A percentile compares a stretch with the other conserved stretches of the same genome.
Conservation (phyloP, 2,113 vertebrate species). For the Puffinus mauretanicus region DNA sequence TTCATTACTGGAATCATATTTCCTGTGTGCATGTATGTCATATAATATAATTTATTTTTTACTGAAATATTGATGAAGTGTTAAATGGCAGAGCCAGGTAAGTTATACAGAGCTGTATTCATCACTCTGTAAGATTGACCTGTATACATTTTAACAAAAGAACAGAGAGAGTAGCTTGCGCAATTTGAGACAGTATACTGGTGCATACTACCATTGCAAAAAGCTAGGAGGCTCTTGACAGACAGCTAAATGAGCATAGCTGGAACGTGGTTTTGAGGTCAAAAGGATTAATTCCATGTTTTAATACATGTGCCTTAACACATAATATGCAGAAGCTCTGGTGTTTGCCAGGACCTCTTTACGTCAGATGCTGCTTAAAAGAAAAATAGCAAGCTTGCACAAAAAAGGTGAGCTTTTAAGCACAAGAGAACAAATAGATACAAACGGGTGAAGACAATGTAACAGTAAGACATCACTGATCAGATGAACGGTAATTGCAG, state of each 20-base stretch:
- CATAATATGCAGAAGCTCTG: not conserved
- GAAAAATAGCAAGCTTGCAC: not conserved
- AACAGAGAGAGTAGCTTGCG: not conserved
- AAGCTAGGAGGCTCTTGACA: not conserved
- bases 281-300: not conserved
- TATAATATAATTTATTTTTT: not conserved
- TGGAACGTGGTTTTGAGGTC: not conserved
- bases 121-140: not conserved
- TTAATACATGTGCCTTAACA: not conserved
- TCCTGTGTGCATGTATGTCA: not conserved
- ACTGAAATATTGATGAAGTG: not conserved
- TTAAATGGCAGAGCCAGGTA: not conserved
- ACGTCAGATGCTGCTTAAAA: not conserved
- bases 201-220: not conserved
- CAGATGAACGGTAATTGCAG: not conserved
- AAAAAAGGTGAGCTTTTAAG: not conserved
- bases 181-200: not conserved
- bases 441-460: not conserved
- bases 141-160: not conserved
- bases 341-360: not conserved
- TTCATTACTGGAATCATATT: not conserved
- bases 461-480: not conserved
- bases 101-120: not conserved
- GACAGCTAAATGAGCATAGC: not conserved
- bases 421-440: not conserved